Conservation (phyloP, 1,140 invertebrate species). For the Lysiphlebus fabarum region DNA sequence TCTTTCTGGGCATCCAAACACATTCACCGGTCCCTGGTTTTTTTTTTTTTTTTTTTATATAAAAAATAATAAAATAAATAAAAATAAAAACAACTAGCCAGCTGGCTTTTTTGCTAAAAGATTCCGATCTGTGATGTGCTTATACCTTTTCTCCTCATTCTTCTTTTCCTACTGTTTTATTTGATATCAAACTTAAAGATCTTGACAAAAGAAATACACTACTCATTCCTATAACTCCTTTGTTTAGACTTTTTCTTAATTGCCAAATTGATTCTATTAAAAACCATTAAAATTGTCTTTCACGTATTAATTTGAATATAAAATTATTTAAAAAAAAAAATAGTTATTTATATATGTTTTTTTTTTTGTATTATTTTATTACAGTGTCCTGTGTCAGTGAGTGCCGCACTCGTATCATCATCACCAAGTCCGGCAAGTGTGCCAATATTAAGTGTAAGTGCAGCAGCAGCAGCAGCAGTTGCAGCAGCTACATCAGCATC, state of each 20-base stretch:
- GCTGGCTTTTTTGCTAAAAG: constrained; percentile 12
- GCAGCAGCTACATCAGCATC: constrained; percentile 36
- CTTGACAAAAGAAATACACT: neutral
- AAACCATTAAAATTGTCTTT: neutral
- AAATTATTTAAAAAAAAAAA: neutral
- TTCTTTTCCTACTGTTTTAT: neutral
- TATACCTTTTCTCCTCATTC: neutral
- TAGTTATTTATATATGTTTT: neutral
- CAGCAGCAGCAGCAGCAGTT: constrained; percentile 48
- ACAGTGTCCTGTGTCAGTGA: constrained; percentile 54
- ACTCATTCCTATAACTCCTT: neutral
- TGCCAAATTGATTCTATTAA: constrained; percentile 7
- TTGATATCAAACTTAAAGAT: constrained; percentile 1
- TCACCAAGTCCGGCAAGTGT: constrained; percentile 56
- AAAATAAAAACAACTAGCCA: neutral
- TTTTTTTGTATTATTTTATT: constrained; percentile 27
- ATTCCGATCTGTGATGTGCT: constrained; percentile 7
- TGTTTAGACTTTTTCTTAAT: constrained; percentile 10
- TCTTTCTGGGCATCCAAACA: too few relatives aligned
- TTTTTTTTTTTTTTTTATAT: too few relatives aligned
- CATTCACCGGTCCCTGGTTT: neutral
- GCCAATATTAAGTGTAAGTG: constrained; percentile 43
- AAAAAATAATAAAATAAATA: too few relatives aligned
- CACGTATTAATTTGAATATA: constrained; percentile 4
- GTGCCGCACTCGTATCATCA: constrained; percentile 61